Evolutionary conservation across 2,888 invertebrate species (phyloP).

Genomic region (Pogonocherus hispidulus): DNA sequence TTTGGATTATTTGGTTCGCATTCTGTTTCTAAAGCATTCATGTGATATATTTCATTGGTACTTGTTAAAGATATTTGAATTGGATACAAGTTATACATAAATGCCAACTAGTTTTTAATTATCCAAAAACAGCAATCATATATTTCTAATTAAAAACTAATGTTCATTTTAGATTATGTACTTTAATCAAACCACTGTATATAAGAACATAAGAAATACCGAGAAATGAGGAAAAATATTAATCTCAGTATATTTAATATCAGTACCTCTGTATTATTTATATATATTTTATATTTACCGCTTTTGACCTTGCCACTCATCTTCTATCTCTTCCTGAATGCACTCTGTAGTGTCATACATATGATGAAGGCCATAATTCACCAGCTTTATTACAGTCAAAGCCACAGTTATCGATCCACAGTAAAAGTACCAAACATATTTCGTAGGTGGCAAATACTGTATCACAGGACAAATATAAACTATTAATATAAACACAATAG

Average conservation of each 20-base stretch:
- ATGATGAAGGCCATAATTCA: constrained; percentile 91
- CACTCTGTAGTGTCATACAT: constrained; percentile 96
- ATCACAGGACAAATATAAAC: too few species aligned
- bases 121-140: too few species aligned
- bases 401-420: constrained; percentile 84
- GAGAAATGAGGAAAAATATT: not conserved
- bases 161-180: too few species aligned
- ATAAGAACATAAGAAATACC: not conserved
- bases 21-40: too few species aligned
- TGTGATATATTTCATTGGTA: too few species aligned
- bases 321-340: constrained; percentile 69
- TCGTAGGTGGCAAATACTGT: constrained; percentile 89
- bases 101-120: too few species aligned
- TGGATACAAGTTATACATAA: too few species aligned
- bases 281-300: not conserved
- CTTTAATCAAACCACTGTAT: too few species aligned
- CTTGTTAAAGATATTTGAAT: too few species aligned
- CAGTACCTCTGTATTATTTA: not conserved
- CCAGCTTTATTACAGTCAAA: constrained; percentile 86
- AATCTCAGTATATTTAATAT: not conserved
- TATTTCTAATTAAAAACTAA: too few species aligned
- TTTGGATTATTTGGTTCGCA: too few species aligned
- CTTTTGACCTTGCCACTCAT: constrained; percentile 58
- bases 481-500: too few species aligned
- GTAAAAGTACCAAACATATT: constrained; percentile 89